phyloP scores from a whole-genome alignment of 1,140 invertebrate genomes.

The Apis florea region DNA sequence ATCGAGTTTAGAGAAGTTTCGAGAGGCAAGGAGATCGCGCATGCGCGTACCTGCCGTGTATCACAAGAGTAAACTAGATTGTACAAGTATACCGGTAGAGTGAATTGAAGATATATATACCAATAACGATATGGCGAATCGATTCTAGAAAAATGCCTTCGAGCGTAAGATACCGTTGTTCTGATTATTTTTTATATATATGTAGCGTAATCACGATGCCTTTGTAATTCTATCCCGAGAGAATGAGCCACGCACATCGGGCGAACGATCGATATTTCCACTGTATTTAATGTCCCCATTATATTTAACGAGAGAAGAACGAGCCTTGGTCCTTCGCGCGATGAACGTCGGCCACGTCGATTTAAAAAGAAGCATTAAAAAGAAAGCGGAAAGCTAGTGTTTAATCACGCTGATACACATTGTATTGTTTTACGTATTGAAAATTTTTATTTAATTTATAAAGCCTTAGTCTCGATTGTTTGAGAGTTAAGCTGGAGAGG shows the following conservation, averaged over 20 bases:
- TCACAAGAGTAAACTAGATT: constrained; percentile 2
- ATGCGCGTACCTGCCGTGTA: not conserved
- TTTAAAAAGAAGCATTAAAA: not conserved
- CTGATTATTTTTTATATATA: constrained; percentile 53
- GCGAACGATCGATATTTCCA: constrained; percentile 9
- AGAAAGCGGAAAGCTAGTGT: not conserved
- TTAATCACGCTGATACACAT: not conserved
- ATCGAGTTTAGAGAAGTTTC: not conserved
- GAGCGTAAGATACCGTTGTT: constrained; percentile 37
- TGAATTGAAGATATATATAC: not conserved
- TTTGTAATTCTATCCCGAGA: constrained; percentile 16
- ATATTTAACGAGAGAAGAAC: constrained; percentile 7
- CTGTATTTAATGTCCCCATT: constrained; percentile 25
- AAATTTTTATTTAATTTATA: not conserved
- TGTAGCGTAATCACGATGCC: constrained; percentile 42
- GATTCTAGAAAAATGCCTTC: constrained; percentile 42
- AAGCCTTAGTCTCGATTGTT: not conserved
- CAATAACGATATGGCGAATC: constrained; percentile 2
- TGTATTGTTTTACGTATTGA: too few species aligned
- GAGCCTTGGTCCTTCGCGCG: not conserved
- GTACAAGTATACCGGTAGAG: constrained; percentile 8
- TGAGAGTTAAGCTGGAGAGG: not conserved
- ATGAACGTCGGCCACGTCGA: not conserved
- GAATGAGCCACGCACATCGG: not conserved
- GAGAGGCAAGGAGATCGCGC: not conserved